Evolutionary conservation across 2,888 invertebrate species (phyloP).

Genomic region (Boloria selene): DNA sequence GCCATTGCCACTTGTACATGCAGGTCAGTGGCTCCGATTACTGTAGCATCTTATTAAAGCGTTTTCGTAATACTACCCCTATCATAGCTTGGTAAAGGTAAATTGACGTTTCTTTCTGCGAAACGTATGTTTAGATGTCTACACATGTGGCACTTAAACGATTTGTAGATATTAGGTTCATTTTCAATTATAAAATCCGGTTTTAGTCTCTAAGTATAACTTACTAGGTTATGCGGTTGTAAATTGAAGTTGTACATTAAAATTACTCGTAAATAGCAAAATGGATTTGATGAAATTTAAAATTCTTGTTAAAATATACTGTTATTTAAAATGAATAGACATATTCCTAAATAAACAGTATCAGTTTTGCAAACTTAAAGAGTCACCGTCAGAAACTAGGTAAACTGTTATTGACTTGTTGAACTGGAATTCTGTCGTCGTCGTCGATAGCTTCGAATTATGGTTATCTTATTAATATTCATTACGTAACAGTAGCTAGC

Average conservation of each 20-base stretch:
- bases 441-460: conserved; percentile 20
- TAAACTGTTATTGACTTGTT: conserved; percentile 14
- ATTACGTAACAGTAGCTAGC: conserved; percentile 29
- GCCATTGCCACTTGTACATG: conserved; percentile 47
- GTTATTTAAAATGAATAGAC: background rate
- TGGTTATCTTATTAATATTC: conserved; percentile 30
- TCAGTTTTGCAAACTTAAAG: background rate
- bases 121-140: conserved; percentile 27
- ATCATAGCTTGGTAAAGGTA: conserved; percentile 22
- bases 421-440: conserved; percentile 11
- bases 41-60: conserved; percentile 28
- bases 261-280: no score
- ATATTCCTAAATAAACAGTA: background rate
- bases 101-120: conserved; percentile 21
- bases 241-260: no score
- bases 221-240: background rate
- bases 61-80: conserved; percentile 36
- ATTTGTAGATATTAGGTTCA: background rate
- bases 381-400: conserved; percentile 10
- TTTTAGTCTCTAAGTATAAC: conserved; percentile 5
- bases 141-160: conserved; percentile 21
- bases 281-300: no score
- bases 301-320: no score
- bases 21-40: conserved; percentile 44
- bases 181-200: conserved; percentile 29